These are phyloP conservation scores for Troglohyphantes excavatus DNA, from an alignment of 2,888 invertebrate species.

Conservation along the genomic window DNA sequence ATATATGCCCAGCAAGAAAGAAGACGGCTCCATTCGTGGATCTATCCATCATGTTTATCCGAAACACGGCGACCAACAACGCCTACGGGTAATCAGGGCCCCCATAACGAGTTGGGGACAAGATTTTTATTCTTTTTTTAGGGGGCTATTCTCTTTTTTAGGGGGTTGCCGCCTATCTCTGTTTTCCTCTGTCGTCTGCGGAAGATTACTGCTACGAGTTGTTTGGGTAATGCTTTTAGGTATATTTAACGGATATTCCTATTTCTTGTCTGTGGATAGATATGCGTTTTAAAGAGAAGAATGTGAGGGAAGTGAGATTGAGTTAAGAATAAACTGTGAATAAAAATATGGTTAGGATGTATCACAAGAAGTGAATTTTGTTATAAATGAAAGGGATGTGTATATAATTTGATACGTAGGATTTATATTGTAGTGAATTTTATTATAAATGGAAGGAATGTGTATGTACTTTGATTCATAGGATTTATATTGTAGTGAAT, in stretches of 20 bases:
- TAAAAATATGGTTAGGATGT: too few species aligned
- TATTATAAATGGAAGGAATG: too few species aligned
- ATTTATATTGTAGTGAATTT: too few species aligned
- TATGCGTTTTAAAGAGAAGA: not conserved
- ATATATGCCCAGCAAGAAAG: not conserved
- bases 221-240: not conserved
- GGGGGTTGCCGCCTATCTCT: not conserved
- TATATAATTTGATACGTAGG: too few species aligned
- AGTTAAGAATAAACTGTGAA: too few species aligned
- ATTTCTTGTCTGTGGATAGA: not conserved
- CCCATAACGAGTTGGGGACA: slow-evolving; percentile 28
- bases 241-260: too few species aligned
- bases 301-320: too few species aligned
- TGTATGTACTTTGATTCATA: too few species aligned
- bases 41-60: slow-evolving; percentile 48
- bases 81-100: slow-evolving; percentile 30
- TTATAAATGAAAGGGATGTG: too few species aligned
- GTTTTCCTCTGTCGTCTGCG: not conserved
- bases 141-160: not conserved
- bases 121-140: slow-evolving; percentile 4
- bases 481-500: too few species aligned
- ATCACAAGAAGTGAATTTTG: too few species aligned
- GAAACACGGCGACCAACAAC: slow-evolving; percentile 35
- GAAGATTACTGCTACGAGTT: not conserved
- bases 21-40: not conserved